Evolutionary conservation across 2,888 invertebrate genomes (phyloP).

Genomic region (Desoria tigrina): DNA sequence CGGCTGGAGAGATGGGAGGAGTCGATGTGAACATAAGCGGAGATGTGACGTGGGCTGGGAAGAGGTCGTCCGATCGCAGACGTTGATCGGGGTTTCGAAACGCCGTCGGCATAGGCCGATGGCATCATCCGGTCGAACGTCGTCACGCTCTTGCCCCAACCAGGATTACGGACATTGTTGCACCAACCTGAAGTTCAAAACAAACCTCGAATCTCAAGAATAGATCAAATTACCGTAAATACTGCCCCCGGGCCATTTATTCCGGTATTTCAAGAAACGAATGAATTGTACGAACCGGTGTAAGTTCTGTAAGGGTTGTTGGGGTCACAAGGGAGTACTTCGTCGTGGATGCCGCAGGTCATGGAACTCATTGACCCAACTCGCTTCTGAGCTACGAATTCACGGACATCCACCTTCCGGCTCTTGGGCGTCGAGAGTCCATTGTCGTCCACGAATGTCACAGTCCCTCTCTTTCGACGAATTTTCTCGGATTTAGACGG

Average conservation of each 20-base stretch:
- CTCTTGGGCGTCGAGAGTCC: constrained; percentile 2
- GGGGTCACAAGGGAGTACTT: constrained; percentile 69
- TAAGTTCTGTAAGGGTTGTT: constrained; percentile 53
- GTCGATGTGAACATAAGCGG: constrained; percentile 86
- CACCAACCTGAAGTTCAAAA: too few species aligned
- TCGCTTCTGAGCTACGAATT: constrained; percentile 23
- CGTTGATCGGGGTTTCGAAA: constrained; percentile 74
- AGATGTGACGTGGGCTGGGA: constrained; percentile 83
- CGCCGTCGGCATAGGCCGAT: constrained; percentile 84
- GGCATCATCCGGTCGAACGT: constrained; percentile 82
- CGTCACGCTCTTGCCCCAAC: constrained; percentile 78
- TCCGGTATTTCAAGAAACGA: too few species aligned
- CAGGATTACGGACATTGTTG: constrained; percentile 81
- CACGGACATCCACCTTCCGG: constrained; percentile 15
- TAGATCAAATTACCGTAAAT: too few species aligned
- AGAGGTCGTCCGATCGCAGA: constrained; percentile 74
- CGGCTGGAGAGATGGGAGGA: constrained; percentile 84
- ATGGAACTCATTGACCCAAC: constrained; percentile 59
- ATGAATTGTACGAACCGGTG: constrained; percentile 76
- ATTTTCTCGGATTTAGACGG: too few species aligned
- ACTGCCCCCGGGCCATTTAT: too few species aligned
- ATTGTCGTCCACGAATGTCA: constrained; percentile 33
- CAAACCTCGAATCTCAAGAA: too few species aligned
- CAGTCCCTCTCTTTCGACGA: constrained; percentile 41
- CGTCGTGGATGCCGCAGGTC: constrained; percentile 72